Evolutionary conservation across 2,888 invertebrate species (phyloP), one percentile per base, ranked within the genome.

Genomic region (Amblyjoppa proteus): DNA sequence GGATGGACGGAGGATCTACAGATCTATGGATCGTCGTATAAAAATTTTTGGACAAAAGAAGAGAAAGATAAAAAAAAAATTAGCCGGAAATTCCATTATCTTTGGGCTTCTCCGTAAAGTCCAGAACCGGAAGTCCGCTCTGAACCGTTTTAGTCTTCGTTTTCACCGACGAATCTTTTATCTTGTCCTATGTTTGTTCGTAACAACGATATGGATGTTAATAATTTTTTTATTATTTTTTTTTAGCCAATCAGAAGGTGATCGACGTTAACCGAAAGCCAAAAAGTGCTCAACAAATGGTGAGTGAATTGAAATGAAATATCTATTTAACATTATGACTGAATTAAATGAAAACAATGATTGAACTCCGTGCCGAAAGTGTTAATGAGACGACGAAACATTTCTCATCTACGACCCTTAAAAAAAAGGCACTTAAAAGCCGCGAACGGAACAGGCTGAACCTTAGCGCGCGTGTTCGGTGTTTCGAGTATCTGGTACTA

Each of bases 261-360:
- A 97, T 97, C 85, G 96, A 96, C 94, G 95, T 97, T 88, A 96
- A 97, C 93, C 96, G 97, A 90, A 98, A 98, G 94, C 98, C 99
- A 41, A 97, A 98, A 93, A 98, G 96, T 91, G 97, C 97, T 61
- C 96, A 97, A 92, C 98, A 98, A 96, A 98, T 98, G 98, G 98
- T 98, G 93, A 97, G 97, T 95, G 13, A 45, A 53, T 49, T 49
- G 34, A 73, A 16, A 11, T 0, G 53, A 25, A 28, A 16, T 7
- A 0, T 38, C 28, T 11, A 25, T 9, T 45, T 28, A 25, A 9
- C n/a, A 25, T 13, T 58, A 58, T 74, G 6, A 61, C n/a, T 34
- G 5, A n/a, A 9, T 41, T 28, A 28, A 28, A 25, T 2, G n/a
- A 53, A 53, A 20, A 53, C 16, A n/a, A 41, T 5, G 2, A 20